phyloP scores from a whole-genome alignment of 2,113 vertebrate species.

The Urocolius indicus region DNA sequence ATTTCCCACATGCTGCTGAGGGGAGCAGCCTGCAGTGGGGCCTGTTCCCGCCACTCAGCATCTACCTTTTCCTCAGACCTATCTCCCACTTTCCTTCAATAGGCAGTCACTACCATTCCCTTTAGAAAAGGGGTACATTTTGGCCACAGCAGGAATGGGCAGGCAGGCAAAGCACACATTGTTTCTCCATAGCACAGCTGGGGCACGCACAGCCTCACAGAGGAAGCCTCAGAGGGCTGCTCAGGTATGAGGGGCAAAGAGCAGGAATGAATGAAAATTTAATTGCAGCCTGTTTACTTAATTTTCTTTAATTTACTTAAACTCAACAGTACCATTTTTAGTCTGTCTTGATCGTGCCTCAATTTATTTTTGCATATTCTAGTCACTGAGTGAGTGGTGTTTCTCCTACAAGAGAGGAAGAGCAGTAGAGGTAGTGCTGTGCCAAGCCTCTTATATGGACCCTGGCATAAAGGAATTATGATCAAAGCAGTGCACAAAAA shows the following conservation, averaged over 20 bases:
- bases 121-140: neutral
- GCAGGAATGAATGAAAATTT: neutral
- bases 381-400: rapidly evolving
- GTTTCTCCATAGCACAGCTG: too few relatives aligned
- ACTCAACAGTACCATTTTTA: neutral
- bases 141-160: rapidly evolving
- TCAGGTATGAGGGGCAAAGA: too few relatives aligned
- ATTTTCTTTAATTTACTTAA: neutral
- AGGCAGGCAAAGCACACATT: rapidly evolving
- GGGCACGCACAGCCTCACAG: too few relatives aligned
- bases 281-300: neutral
- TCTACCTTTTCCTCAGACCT: neutral
- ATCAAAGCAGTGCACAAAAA: neutral
- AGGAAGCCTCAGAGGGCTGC: rapidly evolving
- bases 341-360: rapidly evolving
- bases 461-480: neutral
- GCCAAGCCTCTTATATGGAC: neutral
- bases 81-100: neutral
- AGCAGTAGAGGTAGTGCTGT: rapidly evolving
- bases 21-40: neutral
- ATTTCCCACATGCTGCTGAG: neutral
- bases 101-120: neutral
- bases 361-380: neutral
- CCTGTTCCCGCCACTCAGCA: too few relatives aligned
- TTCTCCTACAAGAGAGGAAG: rapidly evolving